Percentiles rank a stretch among this genome's conserved stretches.
These are phyloP conservation scores for Dryas iulia DNA, from an alignment of 1,140 invertebrate genomes.

Conservation along the genomic window DNA sequence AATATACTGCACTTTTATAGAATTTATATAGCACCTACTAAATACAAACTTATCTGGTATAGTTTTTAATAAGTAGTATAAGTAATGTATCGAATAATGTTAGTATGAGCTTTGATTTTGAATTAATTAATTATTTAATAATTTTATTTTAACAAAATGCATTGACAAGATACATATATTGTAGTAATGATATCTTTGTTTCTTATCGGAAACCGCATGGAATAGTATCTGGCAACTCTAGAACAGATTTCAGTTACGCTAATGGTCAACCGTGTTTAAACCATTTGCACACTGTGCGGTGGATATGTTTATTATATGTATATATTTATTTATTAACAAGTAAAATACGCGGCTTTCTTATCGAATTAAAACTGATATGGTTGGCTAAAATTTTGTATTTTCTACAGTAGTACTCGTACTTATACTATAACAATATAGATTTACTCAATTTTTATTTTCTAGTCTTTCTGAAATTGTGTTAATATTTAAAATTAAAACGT, in stretches of 20 bases:
- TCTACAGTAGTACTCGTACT: neutral
- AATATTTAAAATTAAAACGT: neutral
- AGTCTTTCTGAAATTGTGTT: neutral
- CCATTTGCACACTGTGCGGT: constrained; percentile 29
- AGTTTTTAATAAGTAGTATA: no score
- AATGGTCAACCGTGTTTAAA: constrained; percentile 31
- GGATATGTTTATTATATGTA: constrained; percentile 20
- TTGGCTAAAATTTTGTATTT: neutral
- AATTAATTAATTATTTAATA: neutral
- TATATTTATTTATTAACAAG: neutral
- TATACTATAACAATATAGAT: no score
- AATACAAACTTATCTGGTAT: no score
- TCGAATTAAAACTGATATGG: neutral
- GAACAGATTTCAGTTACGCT: constrained; percentile 25
- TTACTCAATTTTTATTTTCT: neutral
- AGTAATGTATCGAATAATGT: no score
- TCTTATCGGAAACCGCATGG: constrained; percentile 22
- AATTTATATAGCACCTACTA: no score
- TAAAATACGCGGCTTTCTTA: neutral
- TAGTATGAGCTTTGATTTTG: no score
- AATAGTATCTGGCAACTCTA: constrained; percentile 21
- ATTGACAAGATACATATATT: neutral
- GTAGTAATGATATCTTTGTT: constrained; percentile 17
- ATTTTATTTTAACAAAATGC: neutral
- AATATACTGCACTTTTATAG: no score